phyloP scores from a whole-genome alignment of 2,113 vertebrate genomes.

The Trochalopteron elliotii region DNA sequence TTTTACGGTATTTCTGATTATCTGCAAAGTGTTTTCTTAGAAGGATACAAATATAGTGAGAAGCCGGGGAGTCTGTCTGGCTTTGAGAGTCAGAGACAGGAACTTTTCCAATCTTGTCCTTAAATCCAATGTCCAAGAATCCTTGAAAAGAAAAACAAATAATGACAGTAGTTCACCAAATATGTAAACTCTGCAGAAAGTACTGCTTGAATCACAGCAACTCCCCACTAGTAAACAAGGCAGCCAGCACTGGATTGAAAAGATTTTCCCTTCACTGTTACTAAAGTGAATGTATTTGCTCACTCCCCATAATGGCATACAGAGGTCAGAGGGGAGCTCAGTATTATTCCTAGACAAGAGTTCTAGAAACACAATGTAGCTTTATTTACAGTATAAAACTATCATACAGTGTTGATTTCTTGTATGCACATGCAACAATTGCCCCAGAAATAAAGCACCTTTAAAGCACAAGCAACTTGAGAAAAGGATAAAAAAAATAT shows the following conservation, averaged over 20 bases:
- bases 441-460: background rate
- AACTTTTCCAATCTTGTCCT: conserved; percentile 86
- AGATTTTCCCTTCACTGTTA: background rate
- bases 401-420: background rate
- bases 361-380: background rate
- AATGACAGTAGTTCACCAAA: background rate
- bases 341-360: background rate
- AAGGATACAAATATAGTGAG: conserved; percentile 95
- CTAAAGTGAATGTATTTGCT: background rate
- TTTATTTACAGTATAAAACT: background rate
- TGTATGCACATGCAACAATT: background rate
- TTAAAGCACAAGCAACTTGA: background rate
- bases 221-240: background rate
- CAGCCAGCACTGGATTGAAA: background rate
- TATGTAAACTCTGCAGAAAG: background rate
- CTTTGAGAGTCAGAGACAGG: conserved; percentile 82
- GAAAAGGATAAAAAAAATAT: background rate
- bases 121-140: conserved; percentile 88
- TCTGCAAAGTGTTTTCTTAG: background rate
- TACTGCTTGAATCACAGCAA: background rate
- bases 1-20: background rate
- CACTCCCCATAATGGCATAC: background rate
- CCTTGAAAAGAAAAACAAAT: conserved; percentile 74
- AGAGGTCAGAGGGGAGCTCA: background rate
- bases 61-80: conserved; percentile 80